A percentile compares a stretch with the other conserved stretches of the same genome.
These are phyloP conservation scores for Pelodytes ibericus DNA, from an alignment of 2,797 vertebrate species.

Conservation along the genomic window DNA sequence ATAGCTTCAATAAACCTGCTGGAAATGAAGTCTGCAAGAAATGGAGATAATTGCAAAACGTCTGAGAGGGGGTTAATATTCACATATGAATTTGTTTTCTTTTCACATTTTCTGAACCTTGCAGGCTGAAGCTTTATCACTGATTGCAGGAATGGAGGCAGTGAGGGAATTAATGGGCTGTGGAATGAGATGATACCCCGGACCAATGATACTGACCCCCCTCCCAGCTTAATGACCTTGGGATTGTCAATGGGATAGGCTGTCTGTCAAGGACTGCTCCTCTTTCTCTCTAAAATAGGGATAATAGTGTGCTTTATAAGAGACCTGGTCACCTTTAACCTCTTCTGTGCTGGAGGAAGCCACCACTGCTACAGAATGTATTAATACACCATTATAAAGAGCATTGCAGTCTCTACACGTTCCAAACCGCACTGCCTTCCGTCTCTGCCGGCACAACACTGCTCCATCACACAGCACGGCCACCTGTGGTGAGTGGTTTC, in stretches of 20 bases:
- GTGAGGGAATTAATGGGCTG: slow-evolving; percentile 65
- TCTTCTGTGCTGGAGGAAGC: not conserved
- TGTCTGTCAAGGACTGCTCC: slow-evolving; percentile 15
- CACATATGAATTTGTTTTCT: not conserved
- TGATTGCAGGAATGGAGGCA: slow-evolving; percentile 49
- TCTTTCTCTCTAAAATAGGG: not conserved
- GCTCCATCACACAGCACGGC: slow-evolving; percentile 24
- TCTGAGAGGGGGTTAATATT: not conserved
- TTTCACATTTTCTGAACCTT: not conserved
- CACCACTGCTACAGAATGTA: not conserved
- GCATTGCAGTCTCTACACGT: slow-evolving; percentile 20
- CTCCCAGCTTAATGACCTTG: slow-evolving; percentile 59
- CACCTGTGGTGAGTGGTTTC: slow-evolving; percentile 58
- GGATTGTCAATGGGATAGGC: slow-evolving; percentile 56
- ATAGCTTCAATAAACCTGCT: too few relatives aligned
- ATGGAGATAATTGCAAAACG: too few relatives aligned
- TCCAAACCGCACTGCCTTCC: slow-evolving; percentile 16
- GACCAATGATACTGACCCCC: slow-evolving; percentile 55
- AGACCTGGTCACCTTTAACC: not conserved
- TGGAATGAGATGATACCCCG: slow-evolving; percentile 65
- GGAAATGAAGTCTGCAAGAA: too few relatives aligned
- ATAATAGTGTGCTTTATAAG: not conserved
- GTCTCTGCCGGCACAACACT: slow-evolving; percentile 21
- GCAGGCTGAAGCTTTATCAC: slow-evolving; percentile 50
- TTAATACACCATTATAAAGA: not conserved